phyloP scores from a whole-genome alignment of 2,113 vertebrate species.

The Antechinus stuartii region DNA sequence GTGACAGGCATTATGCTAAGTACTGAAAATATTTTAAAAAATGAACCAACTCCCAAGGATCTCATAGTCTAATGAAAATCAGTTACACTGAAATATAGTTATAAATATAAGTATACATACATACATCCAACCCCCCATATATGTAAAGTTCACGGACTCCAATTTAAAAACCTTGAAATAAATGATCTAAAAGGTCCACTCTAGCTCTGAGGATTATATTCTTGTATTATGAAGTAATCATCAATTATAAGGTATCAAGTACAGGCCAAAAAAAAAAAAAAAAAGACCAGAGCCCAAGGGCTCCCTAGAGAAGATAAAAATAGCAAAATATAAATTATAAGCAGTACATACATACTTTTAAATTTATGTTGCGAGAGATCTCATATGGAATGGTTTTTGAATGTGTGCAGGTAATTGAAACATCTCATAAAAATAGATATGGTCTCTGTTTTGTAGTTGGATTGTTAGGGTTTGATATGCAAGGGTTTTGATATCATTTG shows the following conservation, averaged over 20 bases:
- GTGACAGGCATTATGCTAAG: not conserved
- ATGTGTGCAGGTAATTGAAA: conserved; percentile 51
- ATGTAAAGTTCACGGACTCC: not conserved
- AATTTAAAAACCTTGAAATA: not conserved
- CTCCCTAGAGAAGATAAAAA: not conserved
- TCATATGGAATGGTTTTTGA: conserved; percentile 30
- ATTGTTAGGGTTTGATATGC: conserved; percentile 62
- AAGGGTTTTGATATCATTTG: conserved; percentile 70
- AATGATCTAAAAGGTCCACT: not conserved
- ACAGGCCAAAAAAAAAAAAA: not conserved
- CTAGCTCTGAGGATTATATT: not conserved
- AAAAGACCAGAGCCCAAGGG: not conserved
- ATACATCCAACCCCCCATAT: no score
- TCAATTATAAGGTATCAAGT: not conserved
- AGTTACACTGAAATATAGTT: not conserved
- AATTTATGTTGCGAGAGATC: not conserved
- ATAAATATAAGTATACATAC: not conserved
- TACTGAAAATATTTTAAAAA: not conserved
- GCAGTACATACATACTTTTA: conserved; percentile 1
- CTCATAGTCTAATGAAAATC: not conserved
- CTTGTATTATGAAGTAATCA: not conserved
- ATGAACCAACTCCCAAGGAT: not conserved
- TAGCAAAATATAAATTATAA: not conserved
- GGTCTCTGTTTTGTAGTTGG: conserved; percentile 63
- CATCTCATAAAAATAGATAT: conserved; percentile 49